Evolutionary conservation across 2,797 vertebrate genomes (phyloP).

Genomic region (Propithecus perrieri): DNA sequence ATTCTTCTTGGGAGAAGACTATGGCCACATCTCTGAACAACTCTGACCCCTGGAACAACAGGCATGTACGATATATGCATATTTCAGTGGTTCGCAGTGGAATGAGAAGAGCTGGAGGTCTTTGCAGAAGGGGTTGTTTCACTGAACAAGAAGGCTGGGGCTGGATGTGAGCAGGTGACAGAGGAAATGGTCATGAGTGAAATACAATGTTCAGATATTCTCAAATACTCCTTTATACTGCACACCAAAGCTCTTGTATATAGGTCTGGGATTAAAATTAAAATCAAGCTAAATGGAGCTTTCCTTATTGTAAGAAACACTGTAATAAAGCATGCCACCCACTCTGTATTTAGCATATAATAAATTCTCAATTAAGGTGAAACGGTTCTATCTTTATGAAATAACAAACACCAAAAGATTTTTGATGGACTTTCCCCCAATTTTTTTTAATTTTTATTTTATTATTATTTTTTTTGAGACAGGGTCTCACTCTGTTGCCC

Average conservation of each 20-base stretch:
- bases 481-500: background rate
- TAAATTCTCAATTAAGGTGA: background rate
- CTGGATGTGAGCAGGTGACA: background rate
- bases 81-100: background rate
- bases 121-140: background rate
- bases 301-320: background rate
- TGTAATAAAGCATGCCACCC: accelerated
- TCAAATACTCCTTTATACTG: background rate
- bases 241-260: background rate
- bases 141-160: background rate
- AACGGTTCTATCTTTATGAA: background rate
- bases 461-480: background rate
- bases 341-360: background rate
- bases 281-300: background rate
- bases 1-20: conserved; percentile 70
- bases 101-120: background rate
- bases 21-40: conserved; percentile 55
- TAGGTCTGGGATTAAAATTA: background rate
- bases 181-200: background rate
- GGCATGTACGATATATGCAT: accelerated
- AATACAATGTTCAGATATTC: background rate
- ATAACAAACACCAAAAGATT: background rate
- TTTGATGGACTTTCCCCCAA: background rate
- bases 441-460: background rate
- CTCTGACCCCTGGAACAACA: conserved; percentile 54